Percentiles rank a stretch among this genome's conserved stretches.
Conservation (phyloP, 2,888 invertebrate genomes). For the Cephus nigrinus region DNA sequence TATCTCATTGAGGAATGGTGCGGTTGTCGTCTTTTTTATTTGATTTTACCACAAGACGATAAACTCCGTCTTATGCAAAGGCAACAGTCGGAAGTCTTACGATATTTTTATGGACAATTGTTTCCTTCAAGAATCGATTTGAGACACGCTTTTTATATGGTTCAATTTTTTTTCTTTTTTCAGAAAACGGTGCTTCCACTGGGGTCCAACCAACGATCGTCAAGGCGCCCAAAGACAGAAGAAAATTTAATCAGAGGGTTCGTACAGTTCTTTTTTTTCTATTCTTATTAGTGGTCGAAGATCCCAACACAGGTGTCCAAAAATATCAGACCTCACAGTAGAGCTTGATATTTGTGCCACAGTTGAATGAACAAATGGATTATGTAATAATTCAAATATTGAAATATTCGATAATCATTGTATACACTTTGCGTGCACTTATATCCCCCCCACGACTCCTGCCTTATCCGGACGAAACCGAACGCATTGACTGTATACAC, state of each 20-base stretch:
- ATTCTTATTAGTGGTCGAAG: background rate
- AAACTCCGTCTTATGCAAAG: background rate
- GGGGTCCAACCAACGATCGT: conserved; percentile 64
- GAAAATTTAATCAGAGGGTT: conserved; percentile 70
- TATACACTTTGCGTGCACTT: background rate
- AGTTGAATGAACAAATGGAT: background rate
- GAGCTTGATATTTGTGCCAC: background rate
- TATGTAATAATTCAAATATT: too few relatives aligned
- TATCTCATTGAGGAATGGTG: background rate
- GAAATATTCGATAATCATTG: too few relatives aligned
- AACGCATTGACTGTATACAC: background rate
- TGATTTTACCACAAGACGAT: background rate
- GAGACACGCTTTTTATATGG: background rate
- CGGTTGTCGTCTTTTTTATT: background rate
- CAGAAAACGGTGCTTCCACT: conserved; percentile 58
- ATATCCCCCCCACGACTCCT: background rate
- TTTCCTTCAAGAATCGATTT: background rate
- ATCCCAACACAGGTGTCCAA: background rate
- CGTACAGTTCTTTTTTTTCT: conserved; percentile 14
- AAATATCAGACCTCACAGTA: background rate
- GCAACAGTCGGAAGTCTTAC: background rate
- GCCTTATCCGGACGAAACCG: background rate
- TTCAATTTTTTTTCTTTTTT: conserved; percentile 28
- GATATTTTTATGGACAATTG: background rate
- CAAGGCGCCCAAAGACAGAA: conserved; percentile 67